A percentile compares a stretch with the other conserved stretches of the same genome.
These are phyloP conservation scores for Bambusicola thoracicus DNA, from an alignment of 2,113 vertebrate species.

Conservation along the genomic window DNA sequence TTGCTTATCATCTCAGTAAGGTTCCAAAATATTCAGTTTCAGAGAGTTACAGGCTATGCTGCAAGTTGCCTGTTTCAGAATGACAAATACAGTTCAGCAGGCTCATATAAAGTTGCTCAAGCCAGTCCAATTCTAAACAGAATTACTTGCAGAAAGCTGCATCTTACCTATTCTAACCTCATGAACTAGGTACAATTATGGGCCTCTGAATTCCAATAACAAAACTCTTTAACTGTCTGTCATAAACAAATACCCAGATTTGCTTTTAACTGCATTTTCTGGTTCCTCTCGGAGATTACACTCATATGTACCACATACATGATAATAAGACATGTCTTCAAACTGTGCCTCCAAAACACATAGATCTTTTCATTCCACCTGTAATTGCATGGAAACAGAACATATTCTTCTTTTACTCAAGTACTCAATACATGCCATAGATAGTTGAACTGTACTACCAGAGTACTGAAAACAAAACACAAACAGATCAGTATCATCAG, in stretches of 20 bases:
- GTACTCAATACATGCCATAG: not conserved
- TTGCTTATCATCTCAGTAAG: not conserved
- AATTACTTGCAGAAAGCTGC: not conserved
- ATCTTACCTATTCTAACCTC: not conserved
- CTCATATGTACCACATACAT: not conserved
- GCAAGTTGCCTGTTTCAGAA: not conserved
- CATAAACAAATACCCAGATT: constrained; percentile 2
- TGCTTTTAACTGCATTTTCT: constrained; percentile 49
- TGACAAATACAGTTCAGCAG: not conserved
- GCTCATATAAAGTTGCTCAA: not conserved
- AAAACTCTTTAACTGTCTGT: not conserved
- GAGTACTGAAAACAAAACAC: not conserved
- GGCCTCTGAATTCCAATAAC: constrained; percentile 14
- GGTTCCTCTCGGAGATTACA: not conserved
- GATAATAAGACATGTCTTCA: not conserved
- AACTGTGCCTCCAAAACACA: not conserved
- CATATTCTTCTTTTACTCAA: not conserved
- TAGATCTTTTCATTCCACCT: not conserved
- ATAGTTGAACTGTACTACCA: not conserved
- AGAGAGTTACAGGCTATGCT: not conserved
- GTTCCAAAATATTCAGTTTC: not conserved
- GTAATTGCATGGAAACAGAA: not conserved
- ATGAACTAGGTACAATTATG: not conserved
- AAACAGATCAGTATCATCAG: not conserved
- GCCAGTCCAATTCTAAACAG: not conserved